Evolutionary conservation across 2,888 invertebrate genomes (phyloP).

Genomic region (Drosophila colorata): DNA sequence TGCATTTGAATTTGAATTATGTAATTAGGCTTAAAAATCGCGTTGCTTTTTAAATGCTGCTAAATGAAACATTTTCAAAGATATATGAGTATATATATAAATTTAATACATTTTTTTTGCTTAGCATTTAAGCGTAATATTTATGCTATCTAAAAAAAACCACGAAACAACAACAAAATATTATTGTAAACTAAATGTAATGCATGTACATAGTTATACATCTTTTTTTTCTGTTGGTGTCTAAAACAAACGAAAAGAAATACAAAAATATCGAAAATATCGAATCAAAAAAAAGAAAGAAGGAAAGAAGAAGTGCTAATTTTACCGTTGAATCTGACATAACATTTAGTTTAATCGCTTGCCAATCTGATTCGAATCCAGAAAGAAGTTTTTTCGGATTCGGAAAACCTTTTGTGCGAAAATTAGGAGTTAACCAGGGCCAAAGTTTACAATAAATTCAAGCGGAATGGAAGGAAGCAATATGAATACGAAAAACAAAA

Average conservation of each 20-base stretch:
- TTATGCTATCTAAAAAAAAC: slow-evolving; percentile 44
- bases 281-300: slow-evolving; percentile 18
- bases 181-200: slow-evolving; percentile 61
- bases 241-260: slow-evolving; percentile 40
- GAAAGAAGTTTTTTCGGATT: background rate
- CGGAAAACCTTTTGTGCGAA: too few species aligned
- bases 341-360: too few species aligned
- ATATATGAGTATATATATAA: slow-evolving; percentile 47
- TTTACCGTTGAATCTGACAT: background rate
- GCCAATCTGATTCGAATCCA: background rate
- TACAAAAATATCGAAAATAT: slow-evolving; percentile 33
- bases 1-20: slow-evolving; percentile 33
- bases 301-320: background rate
- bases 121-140: slow-evolving; percentile 55
- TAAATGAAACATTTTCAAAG: slow-evolving; percentile 54
- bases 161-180: slow-evolving; percentile 13
- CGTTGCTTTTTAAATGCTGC: slow-evolving; percentile 45
- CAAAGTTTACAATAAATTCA: too few species aligned
- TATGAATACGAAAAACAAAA: slow-evolving; percentile 26
- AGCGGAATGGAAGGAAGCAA: background rate
- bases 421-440: too few species aligned
- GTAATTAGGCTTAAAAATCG: slow-evolving; percentile 8
- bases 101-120: slow-evolving; percentile 24
- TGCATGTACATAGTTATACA: slow-evolving; percentile 72
- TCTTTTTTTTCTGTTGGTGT: slow-evolving; percentile 50